Base-by-base conservation (phyloP, 2,113 vertebrate genomes). In the Oxyura jamaicensis region DNA sequence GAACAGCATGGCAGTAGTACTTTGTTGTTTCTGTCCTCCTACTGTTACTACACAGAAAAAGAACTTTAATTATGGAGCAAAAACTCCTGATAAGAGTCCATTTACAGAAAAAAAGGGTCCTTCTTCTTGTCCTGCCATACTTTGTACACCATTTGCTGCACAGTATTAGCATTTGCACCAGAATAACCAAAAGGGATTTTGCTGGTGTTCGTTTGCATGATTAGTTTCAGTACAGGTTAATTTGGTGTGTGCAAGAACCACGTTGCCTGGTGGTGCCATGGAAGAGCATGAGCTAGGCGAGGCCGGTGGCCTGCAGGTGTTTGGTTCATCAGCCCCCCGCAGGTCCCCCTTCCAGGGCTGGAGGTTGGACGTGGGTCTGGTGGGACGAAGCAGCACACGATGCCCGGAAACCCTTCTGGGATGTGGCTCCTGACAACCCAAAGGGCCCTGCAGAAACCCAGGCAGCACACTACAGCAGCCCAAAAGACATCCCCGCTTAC, bases 261-360 rank as follows among this genome's bases (percentile, higher is more conserved):
- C 9, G 0, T 21, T 42, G 19, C 39, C 3, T 4, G 67, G 4
- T 0, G 16, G 20, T 6, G 52, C 25, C 18, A 10, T 0, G 3
- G n/a, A 44, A 13, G 1, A 41, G 39, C 4, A 62, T 3, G 17
- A 41, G 65, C 17, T 7, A 14, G 58, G 48, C 1, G 4, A 69
- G 58, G 56, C 33, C 65, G 3, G 28, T n/a, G 60, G 7, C 55
- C 33, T 44, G 41, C 26, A 25, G 48, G 36, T 36, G 1, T 65
- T 28, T 20, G 58, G 13, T 15, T 76, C 77, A 62, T 4, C 7
- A 48, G 67, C 3, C 46, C 33, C 31, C 18, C 18, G 7, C 44
- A 46, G 44, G 44, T 46, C 44, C 44, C 17, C 44, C 44, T 46
- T 46, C 15, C 48, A 52, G 48, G 15, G 52, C 39, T 4, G 39